Conservation (phyloP, 2,888 invertebrate species). For the Leptinotarsa haldemani region DNA sequence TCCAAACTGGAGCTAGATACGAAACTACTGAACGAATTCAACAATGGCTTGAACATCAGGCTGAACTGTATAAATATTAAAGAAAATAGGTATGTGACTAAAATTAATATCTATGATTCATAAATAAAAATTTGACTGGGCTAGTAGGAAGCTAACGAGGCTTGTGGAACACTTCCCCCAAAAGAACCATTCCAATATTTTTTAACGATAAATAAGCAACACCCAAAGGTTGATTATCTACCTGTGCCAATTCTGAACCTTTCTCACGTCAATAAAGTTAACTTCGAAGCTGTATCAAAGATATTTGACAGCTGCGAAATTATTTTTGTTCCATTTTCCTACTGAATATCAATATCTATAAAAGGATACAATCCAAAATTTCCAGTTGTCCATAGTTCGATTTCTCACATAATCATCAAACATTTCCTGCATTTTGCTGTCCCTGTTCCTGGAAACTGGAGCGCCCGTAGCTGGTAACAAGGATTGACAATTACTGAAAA, state of each 20-base stretch:
- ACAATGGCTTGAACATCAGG: constrained; percentile 87
- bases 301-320: no score
- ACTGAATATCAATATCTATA: constrained; percentile 1
- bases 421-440: constrained; percentile 92
- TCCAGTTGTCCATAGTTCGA: constrained; percentile 93
- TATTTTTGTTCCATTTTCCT: neutral
- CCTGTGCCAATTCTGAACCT: no score
- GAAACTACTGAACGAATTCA: constrained; percentile 90
- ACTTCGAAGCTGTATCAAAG: no score
- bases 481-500: constrained; percentile 88
- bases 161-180: no score
- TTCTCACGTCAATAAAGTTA: no score
- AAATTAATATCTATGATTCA: no score
- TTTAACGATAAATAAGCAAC: no score
- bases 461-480: constrained; percentile 96
- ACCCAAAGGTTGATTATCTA: no score
- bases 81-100: no score
- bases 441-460: constrained; percentile 89
- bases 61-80: constrained; percentile 78
- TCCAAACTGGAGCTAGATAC: constrained; percentile 92
- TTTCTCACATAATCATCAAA: constrained; percentile 91
- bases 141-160: no score
- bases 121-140: no score
- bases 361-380: constrained; percentile 98
- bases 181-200: no score